Evolutionary conservation across 1,140 invertebrate species (phyloP).

Genomic region (Bombus cullumanus): DNA sequence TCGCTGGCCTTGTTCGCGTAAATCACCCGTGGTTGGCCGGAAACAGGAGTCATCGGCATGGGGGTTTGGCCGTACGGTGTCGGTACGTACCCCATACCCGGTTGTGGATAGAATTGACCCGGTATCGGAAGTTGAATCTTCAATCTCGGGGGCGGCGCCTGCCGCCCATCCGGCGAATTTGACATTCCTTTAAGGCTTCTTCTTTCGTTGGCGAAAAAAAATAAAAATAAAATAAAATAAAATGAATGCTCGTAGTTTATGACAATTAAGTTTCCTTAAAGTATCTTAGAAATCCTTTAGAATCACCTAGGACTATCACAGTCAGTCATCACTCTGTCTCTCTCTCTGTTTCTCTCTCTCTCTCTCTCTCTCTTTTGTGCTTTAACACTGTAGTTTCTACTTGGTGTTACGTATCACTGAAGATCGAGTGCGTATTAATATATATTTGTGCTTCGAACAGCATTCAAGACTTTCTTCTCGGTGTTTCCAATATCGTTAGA

Average conservation of each 20-base stretch:
- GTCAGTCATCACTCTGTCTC: background rate
- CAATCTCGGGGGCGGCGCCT: constrained; percentile 79
- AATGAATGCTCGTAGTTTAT: background rate
- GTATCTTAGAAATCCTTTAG: background rate
- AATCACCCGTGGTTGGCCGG: constrained; percentile 81
- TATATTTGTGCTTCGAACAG: background rate
- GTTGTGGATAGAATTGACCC: constrained; percentile 75
- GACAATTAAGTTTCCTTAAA: background rate
- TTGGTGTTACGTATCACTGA: background rate
- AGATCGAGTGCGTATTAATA: background rate
- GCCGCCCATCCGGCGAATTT: constrained; percentile 68
- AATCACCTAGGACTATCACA: background rate
- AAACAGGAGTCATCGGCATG: constrained; percentile 82
- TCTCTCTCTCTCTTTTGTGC: background rate
- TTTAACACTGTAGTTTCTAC: background rate
- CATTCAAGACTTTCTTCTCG: background rate
- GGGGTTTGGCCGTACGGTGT: constrained; percentile 81
- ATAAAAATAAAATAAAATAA: too few species aligned
- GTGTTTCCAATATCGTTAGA: background rate
- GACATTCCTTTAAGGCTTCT: constrained; percentile 67
- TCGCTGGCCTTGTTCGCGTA: constrained; percentile 87
- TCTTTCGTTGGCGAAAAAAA: background rate
- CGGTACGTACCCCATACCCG: constrained; percentile 73
- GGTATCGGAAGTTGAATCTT: constrained; percentile 84
- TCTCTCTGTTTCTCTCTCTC: background rate